A percentile compares a stretch with the other conserved stretches of the same genome.
Evolutionary conservation across 2,888 invertebrate species (phyloP).

Genomic region (Vanessa cardui): DNA sequence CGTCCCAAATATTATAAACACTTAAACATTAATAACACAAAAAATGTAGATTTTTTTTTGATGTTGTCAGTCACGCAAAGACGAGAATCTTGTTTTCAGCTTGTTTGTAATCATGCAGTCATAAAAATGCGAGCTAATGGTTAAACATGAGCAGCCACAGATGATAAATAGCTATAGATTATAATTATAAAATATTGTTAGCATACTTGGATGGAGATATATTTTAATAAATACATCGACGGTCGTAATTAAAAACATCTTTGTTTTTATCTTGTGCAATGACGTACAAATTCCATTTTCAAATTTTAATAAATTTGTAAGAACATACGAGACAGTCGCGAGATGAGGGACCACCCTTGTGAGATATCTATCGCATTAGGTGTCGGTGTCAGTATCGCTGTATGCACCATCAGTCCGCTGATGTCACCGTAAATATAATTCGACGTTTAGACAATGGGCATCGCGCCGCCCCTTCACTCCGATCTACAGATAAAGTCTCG

Average conservation of each 20-base stretch:
- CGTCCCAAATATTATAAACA: neutral
- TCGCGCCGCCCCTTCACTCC: slow-evolving; percentile 54
- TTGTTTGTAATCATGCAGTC: slow-evolving; percentile 28
- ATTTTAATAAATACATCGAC: too few species aligned
- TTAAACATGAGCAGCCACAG: slow-evolving; percentile 27
- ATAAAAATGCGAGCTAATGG: slow-evolving; percentile 31
- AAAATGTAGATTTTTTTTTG: slow-evolving; percentile 15
- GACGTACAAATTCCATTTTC: too few species aligned
- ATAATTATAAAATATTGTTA: slow-evolving; percentile 17
- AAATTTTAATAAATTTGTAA: too few species aligned
- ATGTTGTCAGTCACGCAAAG: slow-evolving; percentile 31
- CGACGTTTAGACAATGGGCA: slow-evolving; percentile 72
- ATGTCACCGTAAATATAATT: slow-evolving; percentile 70
- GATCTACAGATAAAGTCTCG: slow-evolving; percentile 57
- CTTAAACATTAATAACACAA: slow-evolving; percentile 2
- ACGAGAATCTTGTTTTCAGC: slow-evolving; percentile 33
- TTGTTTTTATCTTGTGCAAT: neutral
- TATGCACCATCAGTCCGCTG: slow-evolving; percentile 51
- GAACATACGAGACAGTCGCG: neutral
- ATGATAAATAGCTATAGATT: slow-evolving; percentile 25
- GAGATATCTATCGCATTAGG: slow-evolving; percentile 61
- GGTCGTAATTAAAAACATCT: too few species aligned
- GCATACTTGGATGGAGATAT: too few species aligned
- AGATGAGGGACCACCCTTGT: slow-evolving; percentile 11
- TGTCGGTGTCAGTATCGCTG: slow-evolving; percentile 63